These are phyloP conservation scores for Hemibagrus guttatus DNA, from an alignment of 2,797 vertebrate species.

Conservation along the genomic window DNA sequence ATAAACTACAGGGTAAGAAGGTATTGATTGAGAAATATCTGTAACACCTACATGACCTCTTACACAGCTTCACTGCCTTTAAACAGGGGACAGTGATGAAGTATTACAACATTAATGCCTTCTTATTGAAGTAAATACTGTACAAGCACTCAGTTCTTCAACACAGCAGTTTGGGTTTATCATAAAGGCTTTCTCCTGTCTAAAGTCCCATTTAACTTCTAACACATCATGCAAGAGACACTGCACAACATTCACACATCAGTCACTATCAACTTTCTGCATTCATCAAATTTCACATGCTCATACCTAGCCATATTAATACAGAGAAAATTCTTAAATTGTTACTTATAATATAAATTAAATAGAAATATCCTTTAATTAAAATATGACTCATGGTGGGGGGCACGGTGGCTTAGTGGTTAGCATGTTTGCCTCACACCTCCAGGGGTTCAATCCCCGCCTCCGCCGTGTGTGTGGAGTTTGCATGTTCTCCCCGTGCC, in stretches of 20 bases:
- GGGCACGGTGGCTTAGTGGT: too few relatives aligned
- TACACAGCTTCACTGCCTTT: background rate
- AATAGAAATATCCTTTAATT: too few relatives aligned
- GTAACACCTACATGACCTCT: background rate
- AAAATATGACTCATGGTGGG: background rate
- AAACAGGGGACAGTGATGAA: background rate
- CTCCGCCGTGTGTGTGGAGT: too few relatives aligned
- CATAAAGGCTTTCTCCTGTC: background rate
- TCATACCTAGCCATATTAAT: background rate
- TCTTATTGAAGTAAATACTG: background rate
- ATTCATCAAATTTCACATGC: too few relatives aligned
- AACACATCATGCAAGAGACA: slow-evolving; percentile 1
- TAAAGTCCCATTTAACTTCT: background rate
- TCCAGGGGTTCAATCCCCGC: too few relatives aligned
- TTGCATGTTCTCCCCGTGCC: too few relatives aligned
- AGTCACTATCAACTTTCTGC: background rate
- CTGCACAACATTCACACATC: background rate
- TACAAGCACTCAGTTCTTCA: background rate
- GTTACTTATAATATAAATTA: too few relatives aligned
- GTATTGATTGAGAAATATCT: background rate
- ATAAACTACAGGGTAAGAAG: background rate
- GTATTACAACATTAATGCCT: background rate
- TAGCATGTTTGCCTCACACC: too few relatives aligned
- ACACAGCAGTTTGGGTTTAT: background rate
- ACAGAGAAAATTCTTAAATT: background rate